Conservation (phyloP, 2,888 invertebrate genomes). For the Malacosoma neustria region DNA sequence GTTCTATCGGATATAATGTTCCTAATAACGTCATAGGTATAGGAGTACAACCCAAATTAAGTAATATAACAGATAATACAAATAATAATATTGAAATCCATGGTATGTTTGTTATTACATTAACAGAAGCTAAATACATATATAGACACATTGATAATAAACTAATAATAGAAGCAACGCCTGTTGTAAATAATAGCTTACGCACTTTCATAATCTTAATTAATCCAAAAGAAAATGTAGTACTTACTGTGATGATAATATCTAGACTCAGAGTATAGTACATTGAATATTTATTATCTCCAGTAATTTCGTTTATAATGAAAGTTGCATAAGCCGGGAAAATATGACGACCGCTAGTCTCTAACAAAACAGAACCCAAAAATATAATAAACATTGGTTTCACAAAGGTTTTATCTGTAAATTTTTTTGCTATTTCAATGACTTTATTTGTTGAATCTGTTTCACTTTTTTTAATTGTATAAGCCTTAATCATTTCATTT, state of each 20-base stretch:
- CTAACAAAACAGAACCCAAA: conserved; percentile 27
- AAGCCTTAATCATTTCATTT: conserved; percentile 26
- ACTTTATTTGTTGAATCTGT: conserved; percentile 7
- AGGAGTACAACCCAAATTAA: conserved; percentile 45
- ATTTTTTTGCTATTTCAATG: conserved; percentile 22
- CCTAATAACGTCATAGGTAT: conserved; percentile 44
- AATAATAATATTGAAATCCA: conserved; percentile 34
- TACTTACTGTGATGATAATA: conserved; percentile 31
- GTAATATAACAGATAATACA: conserved; percentile 32
- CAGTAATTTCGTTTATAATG: conserved; percentile 35
- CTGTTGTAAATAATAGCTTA: conserved; percentile 34
- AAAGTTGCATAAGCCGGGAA: conserved; percentile 43
- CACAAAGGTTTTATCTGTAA: conserved; percentile 34
- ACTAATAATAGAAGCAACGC: conserved; percentile 26
- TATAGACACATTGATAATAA: conserved; percentile 28
- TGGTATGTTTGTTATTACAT: conserved; percentile 20
- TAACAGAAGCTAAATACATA: conserved; percentile 24
- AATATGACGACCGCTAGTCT: conserved; percentile 37
- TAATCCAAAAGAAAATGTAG: conserved; percentile 30
- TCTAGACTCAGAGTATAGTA: conserved; percentile 39
- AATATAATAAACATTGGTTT: conserved; percentile 34
- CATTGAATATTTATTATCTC: conserved; percentile 25
- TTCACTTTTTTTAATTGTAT: conserved; percentile 31
- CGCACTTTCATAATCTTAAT: conserved; percentile 37
- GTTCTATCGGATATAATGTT: conserved; percentile 43